Evolutionary conservation across 2,113 vertebrate genomes (phyloP).

Genomic region (Stegostoma tigrinum): DNA sequence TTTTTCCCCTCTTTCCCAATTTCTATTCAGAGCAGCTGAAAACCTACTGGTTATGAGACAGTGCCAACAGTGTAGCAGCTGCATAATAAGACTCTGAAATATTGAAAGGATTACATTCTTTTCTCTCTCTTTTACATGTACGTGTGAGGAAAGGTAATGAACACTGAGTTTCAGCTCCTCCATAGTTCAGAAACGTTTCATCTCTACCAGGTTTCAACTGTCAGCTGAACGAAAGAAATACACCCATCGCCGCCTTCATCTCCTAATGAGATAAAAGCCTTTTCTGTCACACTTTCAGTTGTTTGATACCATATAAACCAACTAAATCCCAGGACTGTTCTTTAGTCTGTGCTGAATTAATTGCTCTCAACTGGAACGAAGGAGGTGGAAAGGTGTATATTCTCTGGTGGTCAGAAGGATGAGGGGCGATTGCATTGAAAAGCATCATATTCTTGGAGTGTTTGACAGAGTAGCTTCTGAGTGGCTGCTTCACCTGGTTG

Average conservation of each 20-base stretch:
- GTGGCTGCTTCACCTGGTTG: neutral
- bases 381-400: neutral
- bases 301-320: neutral
- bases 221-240: neutral
- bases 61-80: constrained; percentile 8
- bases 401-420: neutral
- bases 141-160: constrained; percentile 14
- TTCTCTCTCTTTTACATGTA: neutral
- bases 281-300: neutral
- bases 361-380: neutral
- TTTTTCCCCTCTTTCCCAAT: constrained; percentile 11
- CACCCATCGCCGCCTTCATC: neutral
- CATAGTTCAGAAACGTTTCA: neutral
- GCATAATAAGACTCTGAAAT: constrained; percentile 21
- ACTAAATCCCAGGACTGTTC: neutral
- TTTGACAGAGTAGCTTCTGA: neutral
- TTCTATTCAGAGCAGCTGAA: constrained; percentile 13
- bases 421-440: neutral
- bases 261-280: neutral
- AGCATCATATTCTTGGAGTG: neutral
- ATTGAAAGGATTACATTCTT: constrained; percentile 24
- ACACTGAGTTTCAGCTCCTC: neutral
- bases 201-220: neutral
- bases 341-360: neutral
- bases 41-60: neutral